These are phyloP conservation scores for Patella caerulea DNA, from an alignment of 2,888 invertebrate genomes.

Conservation along the genomic window DNA sequence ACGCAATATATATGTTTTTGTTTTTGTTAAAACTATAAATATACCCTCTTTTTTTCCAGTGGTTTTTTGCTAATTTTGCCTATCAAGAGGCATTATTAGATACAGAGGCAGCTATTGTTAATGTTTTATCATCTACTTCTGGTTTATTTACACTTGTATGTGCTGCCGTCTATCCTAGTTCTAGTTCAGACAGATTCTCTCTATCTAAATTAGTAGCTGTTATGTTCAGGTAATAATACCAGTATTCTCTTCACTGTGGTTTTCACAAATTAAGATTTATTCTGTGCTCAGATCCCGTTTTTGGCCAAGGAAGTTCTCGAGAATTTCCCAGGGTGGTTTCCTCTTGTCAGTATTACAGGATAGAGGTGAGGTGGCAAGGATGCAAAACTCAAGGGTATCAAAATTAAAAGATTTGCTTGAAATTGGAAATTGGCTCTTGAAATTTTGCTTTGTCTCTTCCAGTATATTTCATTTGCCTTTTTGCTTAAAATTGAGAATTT, in stretches of 20 bases:
- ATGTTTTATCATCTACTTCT: constrained; percentile 89
- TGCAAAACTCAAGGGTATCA: too few species aligned
- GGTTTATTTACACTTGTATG: constrained; percentile 90
- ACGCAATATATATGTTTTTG: background rate
- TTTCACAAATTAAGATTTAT: too few species aligned
- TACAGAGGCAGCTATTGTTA: constrained; percentile 88
- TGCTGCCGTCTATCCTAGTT: constrained; percentile 88
- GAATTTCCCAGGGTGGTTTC: too few species aligned
- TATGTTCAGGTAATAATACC: constrained; percentile 63
- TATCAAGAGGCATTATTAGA: constrained; percentile 90
- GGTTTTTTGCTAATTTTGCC: constrained; percentile 94
- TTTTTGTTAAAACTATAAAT: background rate
- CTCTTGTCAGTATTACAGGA: too few species aligned
- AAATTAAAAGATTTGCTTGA: too few species aligned
- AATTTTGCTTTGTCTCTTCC: too few species aligned
- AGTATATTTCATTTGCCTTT: too few species aligned
- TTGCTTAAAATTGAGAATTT: too few species aligned
- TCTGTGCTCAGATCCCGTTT: too few species aligned
- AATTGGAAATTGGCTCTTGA: too few species aligned
- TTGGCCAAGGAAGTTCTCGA: too few species aligned
- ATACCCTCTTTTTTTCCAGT: constrained; percentile 77
- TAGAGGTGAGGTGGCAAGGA: too few species aligned
- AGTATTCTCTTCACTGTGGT: background rate
- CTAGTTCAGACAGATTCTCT: constrained; percentile 86
- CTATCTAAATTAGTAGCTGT: constrained; percentile 88